phyloP scores from a whole-genome alignment of 2,113 vertebrate species.

The Odontophorus gujanensis region DNA sequence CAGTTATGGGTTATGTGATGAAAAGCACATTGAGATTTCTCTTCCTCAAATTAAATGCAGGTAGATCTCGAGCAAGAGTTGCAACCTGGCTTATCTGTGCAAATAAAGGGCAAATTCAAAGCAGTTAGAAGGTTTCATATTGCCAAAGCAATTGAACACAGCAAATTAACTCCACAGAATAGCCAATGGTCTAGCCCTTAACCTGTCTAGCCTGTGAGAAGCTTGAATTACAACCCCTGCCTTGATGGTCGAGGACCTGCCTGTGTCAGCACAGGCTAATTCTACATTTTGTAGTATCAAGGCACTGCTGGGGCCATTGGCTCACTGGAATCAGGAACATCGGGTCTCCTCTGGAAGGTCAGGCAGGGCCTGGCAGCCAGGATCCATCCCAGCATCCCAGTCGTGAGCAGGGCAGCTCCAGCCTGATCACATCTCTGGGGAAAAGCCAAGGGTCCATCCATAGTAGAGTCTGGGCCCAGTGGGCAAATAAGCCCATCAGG shows the following conservation, averaged over 20 bases:
- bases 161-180: neutral
- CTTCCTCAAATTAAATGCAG: neutral
- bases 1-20: fast-evolving
- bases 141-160: neutral
- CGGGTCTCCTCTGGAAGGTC: neutral
- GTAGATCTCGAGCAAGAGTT: neutral
- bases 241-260: neutral
- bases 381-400: neutral
- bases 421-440: neutral
- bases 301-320: fast-evolving
- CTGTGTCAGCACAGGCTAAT: neutral
- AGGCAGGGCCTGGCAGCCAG: neutral
- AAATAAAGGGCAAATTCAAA: neutral
- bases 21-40: neutral
- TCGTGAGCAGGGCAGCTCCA: neutral
- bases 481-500: neutral
- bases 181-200: neutral
- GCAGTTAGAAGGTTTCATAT: fast-evolving
- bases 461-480: neutral
- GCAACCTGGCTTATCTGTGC: fast-evolving
- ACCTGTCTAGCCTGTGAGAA: neutral
- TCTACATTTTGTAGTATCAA: neutral
- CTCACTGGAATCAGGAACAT: neutral
- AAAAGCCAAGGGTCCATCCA: neutral
- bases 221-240: neutral